Base-by-base conservation (phyloP, 1,140 invertebrate species). In the Drosophila elegans region DNA sequence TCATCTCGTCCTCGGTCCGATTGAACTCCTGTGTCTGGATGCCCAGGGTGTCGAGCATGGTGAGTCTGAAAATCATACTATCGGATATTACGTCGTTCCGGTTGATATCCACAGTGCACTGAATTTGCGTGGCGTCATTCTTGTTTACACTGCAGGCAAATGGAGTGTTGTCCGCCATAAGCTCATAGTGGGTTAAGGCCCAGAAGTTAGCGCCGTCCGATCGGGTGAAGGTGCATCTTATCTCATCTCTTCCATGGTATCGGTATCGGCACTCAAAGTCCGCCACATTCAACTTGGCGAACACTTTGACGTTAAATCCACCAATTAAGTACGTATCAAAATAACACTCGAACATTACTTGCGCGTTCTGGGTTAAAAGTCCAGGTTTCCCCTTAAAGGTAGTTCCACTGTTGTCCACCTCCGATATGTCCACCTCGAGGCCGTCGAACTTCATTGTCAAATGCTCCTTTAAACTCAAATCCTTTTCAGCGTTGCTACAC, bases 141-240 rank as follows among this genome's bases (percentile, higher is more conserved):
- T 32, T 2, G 7, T 32, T 7, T 32, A 7, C 7, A 6, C 7
- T 5, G 29, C 44, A 46, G 21, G 12, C 44, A 10, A 46, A 4
- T 21, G 11, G 21, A 21, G 5, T 12, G 21, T 2, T 6, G 21
- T 4, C 1, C 3, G 4, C 2, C 1, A 0, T 1, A n/a, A 66
- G 36, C 4, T 32, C 2, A 25, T 62, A 62, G 1, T 1, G 5
- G 36, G 27, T 41, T 0, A 0, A 2, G 0, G 2, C 0, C 2
- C 3, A 1, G 2, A 32, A 32, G 0, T 6, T 6, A 6, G 0
- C 1, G 13, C 9, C 16, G 10, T 60, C 39, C 4, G 16, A 4
- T 12, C 29, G 39, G 10, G 11, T 44, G 29, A 63, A 63, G 39
- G 4, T 44, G 2, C 60, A 62, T 3, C 5, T 62, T 7, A 59